Conservation (phyloP, 2,113 vertebrate genomes). For the Callopanchax toddi region DNA sequence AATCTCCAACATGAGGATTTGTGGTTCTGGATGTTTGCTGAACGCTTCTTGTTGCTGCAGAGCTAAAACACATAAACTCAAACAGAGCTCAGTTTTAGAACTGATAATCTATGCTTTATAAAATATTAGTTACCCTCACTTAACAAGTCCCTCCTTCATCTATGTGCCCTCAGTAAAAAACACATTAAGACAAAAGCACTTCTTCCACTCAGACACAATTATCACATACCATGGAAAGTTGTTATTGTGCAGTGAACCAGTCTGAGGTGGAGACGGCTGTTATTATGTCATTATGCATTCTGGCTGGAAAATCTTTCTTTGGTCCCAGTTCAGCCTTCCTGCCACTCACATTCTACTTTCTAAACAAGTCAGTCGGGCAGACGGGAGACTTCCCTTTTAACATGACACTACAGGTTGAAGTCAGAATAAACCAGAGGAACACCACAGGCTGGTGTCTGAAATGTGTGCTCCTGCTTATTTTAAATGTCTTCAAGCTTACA, state of each 20-base stretch:
- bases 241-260: constrained; percentile 51
- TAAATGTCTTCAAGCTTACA: neutral
- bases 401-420: too few species aligned
- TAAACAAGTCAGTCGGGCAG: constrained; percentile 41
- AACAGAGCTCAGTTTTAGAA: constrained; percentile 6
- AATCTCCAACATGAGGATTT: neutral
- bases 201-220: constrained; percentile 36
- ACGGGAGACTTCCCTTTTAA: constrained; percentile 38
- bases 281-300: constrained; percentile 64
- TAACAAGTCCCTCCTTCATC: neutral
- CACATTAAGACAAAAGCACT: constrained; percentile 14
- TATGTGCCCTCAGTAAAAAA: constrained; percentile 19
- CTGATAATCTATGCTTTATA: neutral
- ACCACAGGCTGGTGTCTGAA: constrained; percentile 21
- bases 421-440: too few species aligned
- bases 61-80: neutral
- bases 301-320: constrained; percentile 49
- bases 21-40: constrained; percentile 2
- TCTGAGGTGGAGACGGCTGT: constrained; percentile 57
- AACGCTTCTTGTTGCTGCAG: neutral
- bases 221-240: constrained; percentile 43
- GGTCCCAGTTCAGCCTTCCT: constrained; percentile 17
- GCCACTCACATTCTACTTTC: constrained; percentile 38
- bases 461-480: constrained; percentile 4
- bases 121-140: neutral